phyloP scores from a whole-genome alignment of 2,797 vertebrate species.

The Ctenosaura bakeri region DNA sequence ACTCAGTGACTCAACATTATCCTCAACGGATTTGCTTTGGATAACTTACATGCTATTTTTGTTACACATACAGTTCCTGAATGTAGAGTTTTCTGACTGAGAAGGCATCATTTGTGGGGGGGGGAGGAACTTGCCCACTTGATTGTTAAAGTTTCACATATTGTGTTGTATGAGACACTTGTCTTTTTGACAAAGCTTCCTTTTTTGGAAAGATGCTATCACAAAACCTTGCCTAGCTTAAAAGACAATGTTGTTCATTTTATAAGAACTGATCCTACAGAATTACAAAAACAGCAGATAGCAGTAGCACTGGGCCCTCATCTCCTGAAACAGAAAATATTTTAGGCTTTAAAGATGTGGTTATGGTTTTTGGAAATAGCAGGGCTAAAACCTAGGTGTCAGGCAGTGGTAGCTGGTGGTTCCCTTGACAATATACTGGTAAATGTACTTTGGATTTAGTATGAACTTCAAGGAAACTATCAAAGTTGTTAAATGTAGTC shows the following conservation, averaged over 20 bases:
- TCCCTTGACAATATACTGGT: too few relatives aligned
- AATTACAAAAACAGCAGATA: neutral
- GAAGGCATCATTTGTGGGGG: conserved; percentile 14
- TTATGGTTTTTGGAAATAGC: neutral
- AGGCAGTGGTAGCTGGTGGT: neutral
- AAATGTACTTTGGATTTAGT: too few relatives aligned
- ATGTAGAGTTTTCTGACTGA: conserved; percentile 15
- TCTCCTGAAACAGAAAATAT: neutral
- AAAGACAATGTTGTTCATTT: conserved; percentile 39
- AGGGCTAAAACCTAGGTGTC: neutral
- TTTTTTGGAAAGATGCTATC: neutral
- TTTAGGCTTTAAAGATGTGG: neutral
- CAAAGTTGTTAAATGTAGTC: too few relatives aligned
- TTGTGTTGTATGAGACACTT: neutral
- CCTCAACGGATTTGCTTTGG: neutral
- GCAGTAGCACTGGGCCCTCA: neutral
- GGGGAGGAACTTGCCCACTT: neutral
- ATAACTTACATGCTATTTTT: neutral
- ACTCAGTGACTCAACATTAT: conserved; percentile 5
- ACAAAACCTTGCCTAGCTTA: neutral
- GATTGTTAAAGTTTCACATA: neutral
- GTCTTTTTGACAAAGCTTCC: conserved; percentile 5
- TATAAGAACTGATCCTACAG: neutral
- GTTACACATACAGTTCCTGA: neutral
- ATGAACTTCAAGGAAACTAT: too few relatives aligned